A percentile compares a stretch with the other conserved stretches of the same genome.
phyloP scores from a whole-genome alignment of 2,888 invertebrate genomes.

The Aethes cnicana region DNA sequence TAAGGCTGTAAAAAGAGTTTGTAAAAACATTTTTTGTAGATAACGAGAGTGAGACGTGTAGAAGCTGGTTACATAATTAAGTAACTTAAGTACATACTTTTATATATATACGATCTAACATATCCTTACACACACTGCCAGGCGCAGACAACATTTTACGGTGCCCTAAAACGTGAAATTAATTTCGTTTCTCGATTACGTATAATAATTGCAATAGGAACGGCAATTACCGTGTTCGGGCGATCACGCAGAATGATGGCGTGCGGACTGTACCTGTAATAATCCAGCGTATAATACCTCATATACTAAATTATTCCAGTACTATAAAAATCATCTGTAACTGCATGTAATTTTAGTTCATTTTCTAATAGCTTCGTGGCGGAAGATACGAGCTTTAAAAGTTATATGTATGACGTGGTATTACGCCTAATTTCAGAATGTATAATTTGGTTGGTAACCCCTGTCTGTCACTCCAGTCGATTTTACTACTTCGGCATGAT shows the following conservation, averaged over 20 bases:
- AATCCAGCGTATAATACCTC: too few relatives aligned
- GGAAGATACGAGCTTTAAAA: too few relatives aligned
- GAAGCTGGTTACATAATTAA: too few relatives aligned
- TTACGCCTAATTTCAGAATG: slow-evolving; percentile 19
- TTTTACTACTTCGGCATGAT: slow-evolving; percentile 18
- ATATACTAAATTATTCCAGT: not conserved
- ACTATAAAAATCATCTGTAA: slow-evolving; percentile 10
- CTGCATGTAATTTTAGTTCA: too few relatives aligned
- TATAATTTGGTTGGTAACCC: slow-evolving; percentile 26
- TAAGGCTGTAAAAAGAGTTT: too few relatives aligned
- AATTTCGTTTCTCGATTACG: slow-evolving; percentile 29
- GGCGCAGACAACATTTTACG: slow-evolving; percentile 1
- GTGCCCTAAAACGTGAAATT: slow-evolving; percentile 25
- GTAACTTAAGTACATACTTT: too few relatives aligned
- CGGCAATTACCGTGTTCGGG: slow-evolving; percentile 22
- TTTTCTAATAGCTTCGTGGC: too few relatives aligned
- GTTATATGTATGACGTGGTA: too few relatives aligned
- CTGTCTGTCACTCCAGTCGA: slow-evolving; percentile 24
- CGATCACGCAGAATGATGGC: slow-evolving; percentile 24
- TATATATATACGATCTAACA: too few relatives aligned
- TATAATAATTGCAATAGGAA: slow-evolving; percentile 29
- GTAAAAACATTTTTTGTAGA: too few relatives aligned
- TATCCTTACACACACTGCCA: not conserved
- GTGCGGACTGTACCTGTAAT: slow-evolving; percentile 16
- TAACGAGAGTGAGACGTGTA: too few relatives aligned